A percentile compares a stretch with the other conserved stretches of the same genome.
Evolutionary conservation across 2,888 invertebrate genomes (phyloP).

Genomic region (Colostygia pectinataria): DNA sequence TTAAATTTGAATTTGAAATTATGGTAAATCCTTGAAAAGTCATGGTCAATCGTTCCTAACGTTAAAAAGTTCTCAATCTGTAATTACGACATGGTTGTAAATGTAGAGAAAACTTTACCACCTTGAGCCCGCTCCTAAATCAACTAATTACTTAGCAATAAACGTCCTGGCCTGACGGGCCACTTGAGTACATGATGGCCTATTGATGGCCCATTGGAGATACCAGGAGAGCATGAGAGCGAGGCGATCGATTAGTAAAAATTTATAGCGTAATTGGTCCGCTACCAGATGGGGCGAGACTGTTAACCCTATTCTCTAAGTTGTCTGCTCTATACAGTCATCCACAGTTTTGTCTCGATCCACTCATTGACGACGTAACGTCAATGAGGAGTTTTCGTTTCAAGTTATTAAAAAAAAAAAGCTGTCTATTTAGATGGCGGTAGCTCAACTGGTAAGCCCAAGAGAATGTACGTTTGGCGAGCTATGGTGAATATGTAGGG

Average conservation of each 20-base stretch:
- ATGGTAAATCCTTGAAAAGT: no score
- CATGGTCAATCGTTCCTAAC: no score
- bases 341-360: no score
- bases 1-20: no score
- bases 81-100: not conserved
- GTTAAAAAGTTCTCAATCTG: no score
- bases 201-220: conserved; percentile 50
- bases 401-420: no score
- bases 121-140: not conserved
- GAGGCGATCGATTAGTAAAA: conserved; percentile 40
- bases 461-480: no score
- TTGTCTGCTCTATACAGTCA: not conserved
- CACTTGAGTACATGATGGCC: conserved; percentile 25
- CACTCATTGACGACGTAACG: no score
- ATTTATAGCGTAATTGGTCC: conserved; percentile 35
- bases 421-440: no score
- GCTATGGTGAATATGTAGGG: no score
- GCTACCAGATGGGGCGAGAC: conserved; percentile 9
- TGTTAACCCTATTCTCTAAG: conserved; percentile 10
- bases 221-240: conserved; percentile 45
- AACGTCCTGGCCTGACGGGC: conserved; percentile 3
- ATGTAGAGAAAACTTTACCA: not conserved
- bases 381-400: no score
- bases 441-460: no score
- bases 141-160: conserved; percentile 11